Base-by-base conservation (phyloP, 1,140 invertebrate species). In the Drosophila simulans region DNA sequence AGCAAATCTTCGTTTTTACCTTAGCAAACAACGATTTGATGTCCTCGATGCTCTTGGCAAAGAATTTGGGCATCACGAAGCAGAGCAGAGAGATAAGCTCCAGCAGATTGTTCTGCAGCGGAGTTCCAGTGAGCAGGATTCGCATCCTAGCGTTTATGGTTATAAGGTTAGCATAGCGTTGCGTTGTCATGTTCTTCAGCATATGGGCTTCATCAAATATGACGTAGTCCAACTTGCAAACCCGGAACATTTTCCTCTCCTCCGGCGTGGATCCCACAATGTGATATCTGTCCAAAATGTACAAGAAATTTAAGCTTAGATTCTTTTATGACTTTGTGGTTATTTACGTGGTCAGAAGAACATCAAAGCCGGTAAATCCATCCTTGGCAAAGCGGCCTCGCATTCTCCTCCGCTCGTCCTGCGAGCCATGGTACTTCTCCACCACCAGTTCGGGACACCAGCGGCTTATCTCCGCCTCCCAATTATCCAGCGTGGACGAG, bases 131-230 rank as follows among this genome's bases (percentile, higher is more conserved):
- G 31, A 99, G 92, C 12, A 99, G 92, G 25, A 98, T 94, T 37
- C 97, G 94, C 92, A 96, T 95, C 80, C 95, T 94, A 4, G 97
- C 96, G 96, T 96, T 97, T 45, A 99, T 97, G 82, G 95, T 96
- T 79, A 98, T 96, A 12, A 99, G 93, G 92, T 97, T 96, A 80
- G 97, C 95, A 86, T 98, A 99, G 81, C 98, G 94, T 66, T 96
- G 95, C 5, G 98, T 98, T 39, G 95, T 95, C 97, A 99, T 99
- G 92, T 99, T 99, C 92, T 99, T 99, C 7, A 99, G 93, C 97
- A 99, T 98, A 85, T 99, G 98, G 0, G 98, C 98, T 92, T 99
- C 98, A 92, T 99, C 98, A 92, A 99, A 99, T 27, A 99, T 94
- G 0, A 98, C 97, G 91, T 99, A 99, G 85, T 98, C 95, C 88